Evolutionary conservation across 23 tunicate species (phyloP).

Genomic region (Oikopleura albicans): DNA sequence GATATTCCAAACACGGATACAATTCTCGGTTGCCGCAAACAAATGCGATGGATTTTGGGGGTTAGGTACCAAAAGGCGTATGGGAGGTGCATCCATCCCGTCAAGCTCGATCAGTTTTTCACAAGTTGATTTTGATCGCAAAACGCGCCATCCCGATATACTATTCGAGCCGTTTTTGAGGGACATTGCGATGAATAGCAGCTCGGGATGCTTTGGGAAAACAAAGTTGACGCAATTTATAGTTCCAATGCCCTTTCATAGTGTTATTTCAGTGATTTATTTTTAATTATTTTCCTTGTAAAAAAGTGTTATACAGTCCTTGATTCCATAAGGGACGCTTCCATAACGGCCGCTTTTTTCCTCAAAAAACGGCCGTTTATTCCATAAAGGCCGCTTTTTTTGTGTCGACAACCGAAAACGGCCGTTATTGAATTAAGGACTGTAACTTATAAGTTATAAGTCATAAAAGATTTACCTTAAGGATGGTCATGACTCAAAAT

Average conservation of each 20-base stretch:
- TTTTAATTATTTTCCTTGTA: no score
- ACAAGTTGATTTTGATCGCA: neutral
- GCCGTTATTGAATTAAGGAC: no score
- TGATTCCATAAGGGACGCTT: no score
- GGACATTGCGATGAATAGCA: neutral
- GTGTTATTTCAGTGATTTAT: no score
- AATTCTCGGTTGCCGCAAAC: neutral
- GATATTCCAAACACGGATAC: neutral
- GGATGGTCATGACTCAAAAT: no score
- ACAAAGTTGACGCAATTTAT: neutral
- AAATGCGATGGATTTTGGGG: neutral
- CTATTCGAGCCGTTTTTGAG: neutral
- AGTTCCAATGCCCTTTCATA: neutral
- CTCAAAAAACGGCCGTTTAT: no score
- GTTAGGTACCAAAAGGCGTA: neutral
- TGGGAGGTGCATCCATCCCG: neutral
- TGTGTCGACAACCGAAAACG: no score
- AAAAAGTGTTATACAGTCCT: no score
- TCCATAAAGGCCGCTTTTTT: no score
- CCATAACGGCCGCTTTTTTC: no score
- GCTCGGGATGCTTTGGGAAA: slow-evolving; percentile 9
- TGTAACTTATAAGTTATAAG: no score
- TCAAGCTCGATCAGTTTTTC: neutral
- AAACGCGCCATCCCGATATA: neutral
- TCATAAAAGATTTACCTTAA: no score